Evolutionary conservation across 2,888 invertebrate species (phyloP).

Genomic region (Suillia variegata): DNA sequence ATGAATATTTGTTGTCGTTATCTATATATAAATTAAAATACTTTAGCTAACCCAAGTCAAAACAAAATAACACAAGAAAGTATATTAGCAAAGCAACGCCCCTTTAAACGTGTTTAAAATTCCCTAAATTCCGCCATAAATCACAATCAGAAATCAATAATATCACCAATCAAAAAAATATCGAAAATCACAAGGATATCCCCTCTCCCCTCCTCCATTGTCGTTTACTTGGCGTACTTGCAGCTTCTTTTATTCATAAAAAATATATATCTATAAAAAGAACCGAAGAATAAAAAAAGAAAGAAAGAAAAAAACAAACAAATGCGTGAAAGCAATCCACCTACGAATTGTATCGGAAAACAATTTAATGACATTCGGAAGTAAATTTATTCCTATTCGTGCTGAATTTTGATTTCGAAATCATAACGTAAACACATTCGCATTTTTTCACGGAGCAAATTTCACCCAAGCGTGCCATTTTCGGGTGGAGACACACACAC

Average conservation of each 20-base stretch:
- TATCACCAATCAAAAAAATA: slow-evolving; percentile 50
- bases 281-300: too few relatives aligned
- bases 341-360: slow-evolving; percentile 46
- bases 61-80: not conserved
- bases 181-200: slow-evolving; percentile 34
- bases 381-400: slow-evolving; percentile 56
- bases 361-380: slow-evolving; percentile 59
- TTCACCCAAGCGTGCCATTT: slow-evolving; percentile 39
- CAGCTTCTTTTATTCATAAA: too few relatives aligned
- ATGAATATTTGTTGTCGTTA: too few relatives aligned
- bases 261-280: too few relatives aligned
- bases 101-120: slow-evolving; percentile 11
- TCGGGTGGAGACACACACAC: not conserved
- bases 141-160: slow-evolving; percentile 53
- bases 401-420: slow-evolving; percentile 57
- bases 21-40: too few relatives aligned
- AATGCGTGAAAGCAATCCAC: not conserved
- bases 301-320: too few relatives aligned
- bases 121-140: slow-evolving; percentile 36
- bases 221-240: too few relatives aligned
- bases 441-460: slow-evolving; percentile 25
- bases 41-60: too few relatives aligned
- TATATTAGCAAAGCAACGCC: not conserved
- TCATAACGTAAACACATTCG: slow-evolving; percentile 48
- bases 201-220: too few relatives aligned